phyloP scores from a whole-genome alignment of 2,888 invertebrate genomes.

The Zeuzera pyrina region DNA sequence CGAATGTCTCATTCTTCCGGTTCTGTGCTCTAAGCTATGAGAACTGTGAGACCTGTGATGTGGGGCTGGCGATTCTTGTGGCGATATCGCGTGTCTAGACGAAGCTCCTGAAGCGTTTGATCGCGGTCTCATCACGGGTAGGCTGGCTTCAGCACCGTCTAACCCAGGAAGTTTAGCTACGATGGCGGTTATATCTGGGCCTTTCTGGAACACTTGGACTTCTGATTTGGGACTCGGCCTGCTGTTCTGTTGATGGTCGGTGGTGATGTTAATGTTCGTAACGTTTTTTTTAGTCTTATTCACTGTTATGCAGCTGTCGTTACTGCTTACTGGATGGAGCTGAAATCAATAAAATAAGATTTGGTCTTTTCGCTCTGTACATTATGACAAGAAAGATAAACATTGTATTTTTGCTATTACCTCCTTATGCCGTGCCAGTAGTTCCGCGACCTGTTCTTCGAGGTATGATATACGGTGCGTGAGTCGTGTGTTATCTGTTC shows the following conservation, averaged over 20 bases:
- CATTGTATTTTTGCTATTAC: constrained; percentile 18
- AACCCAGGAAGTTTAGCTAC: constrained; percentile 77
- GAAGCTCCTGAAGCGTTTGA: constrained; percentile 73
- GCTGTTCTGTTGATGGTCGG: constrained; percentile 51
- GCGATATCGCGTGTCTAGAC: constrained; percentile 57
- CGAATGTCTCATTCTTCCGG: constrained; percentile 53
- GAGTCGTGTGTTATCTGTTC: constrained; percentile 86
- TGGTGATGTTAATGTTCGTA: constrained; percentile 80
- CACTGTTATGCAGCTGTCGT: constrained; percentile 62
- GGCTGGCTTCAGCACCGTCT: constrained; percentile 50
- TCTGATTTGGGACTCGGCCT: constrained; percentile 65
- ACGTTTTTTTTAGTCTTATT: constrained; percentile 77
- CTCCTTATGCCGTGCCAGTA: constrained; percentile 62
- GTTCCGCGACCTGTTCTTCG: constrained; percentile 86
- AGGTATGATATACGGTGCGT: constrained; percentile 92
- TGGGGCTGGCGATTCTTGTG: constrained; percentile 39
- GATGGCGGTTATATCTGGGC: constrained; percentile 83
- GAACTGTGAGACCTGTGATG: constrained; percentile 54
- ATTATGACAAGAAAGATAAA: background rate
- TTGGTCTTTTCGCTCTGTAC: background rate
- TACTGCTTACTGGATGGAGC: constrained; percentile 51
- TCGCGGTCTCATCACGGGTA: constrained; percentile 66
- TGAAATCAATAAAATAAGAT: constrained; percentile 20
- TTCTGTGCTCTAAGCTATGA: constrained; percentile 59
- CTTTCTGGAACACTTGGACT: constrained; percentile 82